These are phyloP conservation scores for Sebastes miniatus DNA, from an alignment of 2,797 vertebrate species.

Conservation along the genomic window DNA sequence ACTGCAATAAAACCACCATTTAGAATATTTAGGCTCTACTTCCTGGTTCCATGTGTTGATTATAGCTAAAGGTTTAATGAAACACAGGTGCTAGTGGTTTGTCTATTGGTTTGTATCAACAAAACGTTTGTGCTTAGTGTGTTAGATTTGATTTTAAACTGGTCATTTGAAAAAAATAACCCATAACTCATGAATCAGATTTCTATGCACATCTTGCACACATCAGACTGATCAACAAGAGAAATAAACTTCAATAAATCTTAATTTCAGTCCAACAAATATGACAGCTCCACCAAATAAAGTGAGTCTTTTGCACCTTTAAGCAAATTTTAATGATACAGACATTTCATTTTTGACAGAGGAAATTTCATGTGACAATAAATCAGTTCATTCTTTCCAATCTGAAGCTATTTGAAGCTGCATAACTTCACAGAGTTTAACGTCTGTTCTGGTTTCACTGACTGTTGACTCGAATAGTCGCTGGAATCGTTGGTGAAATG, in stretches of 20 bases:
- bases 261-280: neutral
- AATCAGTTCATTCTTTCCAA: neutral
- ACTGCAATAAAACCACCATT: neutral
- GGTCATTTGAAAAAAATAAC: neutral
- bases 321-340: slow-evolving; percentile 34
- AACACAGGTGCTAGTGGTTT: neutral
- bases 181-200: neutral
- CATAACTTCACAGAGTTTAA: neutral
- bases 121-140: neutral
- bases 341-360: slow-evolving; percentile 6
- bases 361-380: neutral
- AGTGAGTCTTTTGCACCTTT: neutral
- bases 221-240: neutral
- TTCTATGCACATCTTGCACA: neutral
- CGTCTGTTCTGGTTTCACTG: neutral
- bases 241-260: neutral
- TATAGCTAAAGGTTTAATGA: neutral
- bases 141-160: neutral
- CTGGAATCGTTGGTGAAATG: neutral
- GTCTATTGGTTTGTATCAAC: neutral
- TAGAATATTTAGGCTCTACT: neutral
- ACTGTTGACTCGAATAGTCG: neutral
- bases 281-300: neutral
- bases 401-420: neutral
- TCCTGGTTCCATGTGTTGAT: neutral